These are phyloP conservation scores for Cyanistes caeruleus DNA, from an alignment of 2,113 vertebrate species.

Conservation along the genomic window DNA sequence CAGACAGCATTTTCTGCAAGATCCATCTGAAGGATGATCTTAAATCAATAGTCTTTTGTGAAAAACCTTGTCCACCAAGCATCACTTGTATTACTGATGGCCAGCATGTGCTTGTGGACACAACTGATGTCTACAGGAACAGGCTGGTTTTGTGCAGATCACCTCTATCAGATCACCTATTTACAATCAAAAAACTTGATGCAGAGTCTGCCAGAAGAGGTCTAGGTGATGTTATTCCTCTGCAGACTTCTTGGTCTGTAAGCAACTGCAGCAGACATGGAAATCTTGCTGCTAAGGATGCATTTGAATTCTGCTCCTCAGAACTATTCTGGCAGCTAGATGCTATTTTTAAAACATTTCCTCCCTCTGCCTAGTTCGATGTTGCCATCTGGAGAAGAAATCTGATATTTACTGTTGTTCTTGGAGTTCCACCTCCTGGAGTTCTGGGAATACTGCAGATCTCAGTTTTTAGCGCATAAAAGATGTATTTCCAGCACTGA, in stretches of 20 bases:
- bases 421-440: slow-evolving; percentile 57
- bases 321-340: neutral
- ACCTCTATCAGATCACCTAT: neutral
- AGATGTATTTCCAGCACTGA: neutral
- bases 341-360: neutral
- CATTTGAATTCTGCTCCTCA: slow-evolving; percentile 4
- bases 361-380: neutral
- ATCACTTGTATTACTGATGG: neutral
- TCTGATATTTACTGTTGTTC: slow-evolving; percentile 35
- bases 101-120: rapidly evolving
- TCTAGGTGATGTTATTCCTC: neutral
- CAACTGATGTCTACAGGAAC: rapidly evolving
- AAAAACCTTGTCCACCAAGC: neutral
- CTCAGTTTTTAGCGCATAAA: neutral
- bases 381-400: slow-evolving; percentile 48
- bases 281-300: neutral
- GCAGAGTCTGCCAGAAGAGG: neutral
- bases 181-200: neutral
- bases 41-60: neutral
- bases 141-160: neutral
- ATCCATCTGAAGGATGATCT: neutral
- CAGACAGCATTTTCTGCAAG: neutral
- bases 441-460: slow-evolving; percentile 56
- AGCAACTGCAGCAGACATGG: neutral
- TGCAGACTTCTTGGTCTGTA: neutral